Conservation (phyloP, 2,888 invertebrate species). For the Acanthacorydalis orientalis region DNA sequence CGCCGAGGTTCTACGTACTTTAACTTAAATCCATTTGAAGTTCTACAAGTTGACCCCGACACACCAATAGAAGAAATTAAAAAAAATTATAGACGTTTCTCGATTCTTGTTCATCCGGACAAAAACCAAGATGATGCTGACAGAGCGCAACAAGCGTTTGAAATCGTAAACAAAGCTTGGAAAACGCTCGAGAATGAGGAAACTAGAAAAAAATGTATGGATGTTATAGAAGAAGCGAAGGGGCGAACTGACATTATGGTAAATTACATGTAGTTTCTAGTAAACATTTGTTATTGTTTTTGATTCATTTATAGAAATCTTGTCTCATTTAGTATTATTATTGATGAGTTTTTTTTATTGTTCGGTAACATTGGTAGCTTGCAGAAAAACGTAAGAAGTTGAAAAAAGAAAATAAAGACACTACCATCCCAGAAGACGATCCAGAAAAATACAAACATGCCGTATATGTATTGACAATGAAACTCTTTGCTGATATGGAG, state of each 20-base stretch:
- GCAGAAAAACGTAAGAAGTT: constrained; percentile 85
- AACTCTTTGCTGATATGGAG: constrained; percentile 89
- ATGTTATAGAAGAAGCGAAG: constrained; percentile 94
- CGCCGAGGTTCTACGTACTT: constrained; percentile 97
- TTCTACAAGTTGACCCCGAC: constrained; percentile 82
- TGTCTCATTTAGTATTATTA: background rate
- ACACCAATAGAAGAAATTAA: constrained; percentile 81
- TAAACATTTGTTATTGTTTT: background rate
- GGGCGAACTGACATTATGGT: constrained; percentile 88
- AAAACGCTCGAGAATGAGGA: constrained; percentile 91
- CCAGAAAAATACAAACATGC: constrained; percentile 78
- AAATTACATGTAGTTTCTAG: constrained; percentile 11
- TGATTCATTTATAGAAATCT: no score
- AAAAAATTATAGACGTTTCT: constrained; percentile 89
- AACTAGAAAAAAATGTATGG: constrained; percentile 82
- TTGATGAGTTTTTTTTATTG: no score
- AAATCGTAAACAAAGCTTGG: constrained; percentile 89
- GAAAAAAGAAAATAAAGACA: constrained; percentile 72
- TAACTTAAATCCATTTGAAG: constrained; percentile 94
- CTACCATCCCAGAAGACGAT: constrained; percentile 73
- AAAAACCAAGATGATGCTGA: constrained; percentile 96
- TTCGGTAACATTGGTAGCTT: constrained; percentile 35
- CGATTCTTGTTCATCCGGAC: constrained; percentile 97
- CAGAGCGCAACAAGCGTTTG: constrained; percentile 82
- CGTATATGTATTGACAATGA: constrained; percentile 97